Evolutionary conservation across 2,113 vertebrate genomes (phyloP).

Genomic region (Barbus barbus): DNA sequence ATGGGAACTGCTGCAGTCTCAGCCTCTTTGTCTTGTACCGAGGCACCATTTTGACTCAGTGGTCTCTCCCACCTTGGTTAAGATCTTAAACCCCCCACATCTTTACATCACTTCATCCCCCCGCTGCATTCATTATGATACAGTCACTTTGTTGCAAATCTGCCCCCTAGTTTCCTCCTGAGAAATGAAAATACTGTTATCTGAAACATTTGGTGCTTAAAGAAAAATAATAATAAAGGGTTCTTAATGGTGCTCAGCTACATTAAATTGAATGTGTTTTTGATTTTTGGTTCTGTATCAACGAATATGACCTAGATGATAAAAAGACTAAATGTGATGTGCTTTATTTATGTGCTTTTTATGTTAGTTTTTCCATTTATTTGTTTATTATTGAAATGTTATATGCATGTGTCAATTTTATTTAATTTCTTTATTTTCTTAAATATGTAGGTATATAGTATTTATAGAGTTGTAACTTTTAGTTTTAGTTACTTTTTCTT

Average conservation of each 20-base stretch:
- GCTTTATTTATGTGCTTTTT: too few relatives aligned
- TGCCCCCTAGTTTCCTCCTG: conserved; percentile 26
- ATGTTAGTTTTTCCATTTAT: too few relatives aligned
- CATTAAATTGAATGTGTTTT: neutral
- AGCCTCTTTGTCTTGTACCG: conserved; percentile 52
- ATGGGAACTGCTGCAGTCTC: conserved; percentile 80
- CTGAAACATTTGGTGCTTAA: neutral
- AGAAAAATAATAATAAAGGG: neutral
- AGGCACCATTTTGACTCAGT: conserved; percentile 57
- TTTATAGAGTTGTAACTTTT: too few relatives aligned
- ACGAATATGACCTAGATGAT: neutral
- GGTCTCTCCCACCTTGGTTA: conserved; percentile 55
- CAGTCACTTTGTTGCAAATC: conserved; percentile 21
- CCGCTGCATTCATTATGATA: conserved; percentile 33
- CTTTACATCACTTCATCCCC: conserved; percentile 24
- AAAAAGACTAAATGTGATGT: neutral
- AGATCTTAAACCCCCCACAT: conserved; percentile 44
- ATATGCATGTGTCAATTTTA: too few relatives aligned
- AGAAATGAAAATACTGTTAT: conserved; percentile 20
- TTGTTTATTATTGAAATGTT: too few relatives aligned
- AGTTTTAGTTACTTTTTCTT: too few relatives aligned
- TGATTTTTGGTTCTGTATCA: neutral
- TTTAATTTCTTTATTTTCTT: too few relatives aligned
- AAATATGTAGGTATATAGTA: too few relatives aligned
- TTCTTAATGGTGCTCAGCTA: neutral